Conservation (phyloP, 2,888 invertebrate genomes). For the Lepidonotus clava region DNA sequence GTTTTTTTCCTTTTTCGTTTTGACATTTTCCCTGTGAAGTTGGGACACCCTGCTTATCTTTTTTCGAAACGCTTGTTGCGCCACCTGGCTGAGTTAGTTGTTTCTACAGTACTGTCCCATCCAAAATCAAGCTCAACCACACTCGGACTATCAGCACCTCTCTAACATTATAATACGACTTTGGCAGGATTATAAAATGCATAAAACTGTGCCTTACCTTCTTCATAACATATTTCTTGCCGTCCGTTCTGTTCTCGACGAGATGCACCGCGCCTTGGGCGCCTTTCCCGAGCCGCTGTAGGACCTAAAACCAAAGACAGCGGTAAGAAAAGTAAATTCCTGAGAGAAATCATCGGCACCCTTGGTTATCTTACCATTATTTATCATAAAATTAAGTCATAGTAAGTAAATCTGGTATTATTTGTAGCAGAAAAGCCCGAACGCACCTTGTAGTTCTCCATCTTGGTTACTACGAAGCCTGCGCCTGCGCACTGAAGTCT, state of each 20-base stretch:
- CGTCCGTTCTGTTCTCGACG: slow-evolving; percentile 69
- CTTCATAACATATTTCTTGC: slow-evolving; percentile 73
- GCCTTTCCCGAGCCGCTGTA: slow-evolving; percentile 74
- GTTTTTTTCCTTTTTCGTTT: no score
- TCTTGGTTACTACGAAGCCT: slow-evolving; percentile 54
- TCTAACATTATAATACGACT: no score
- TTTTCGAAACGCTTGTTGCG: no score
- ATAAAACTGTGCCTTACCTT: no score
- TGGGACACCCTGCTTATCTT: no score
- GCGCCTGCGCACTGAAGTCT: slow-evolving; percentile 45
- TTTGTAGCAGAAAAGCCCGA: not conserved
- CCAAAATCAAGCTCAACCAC: no score
- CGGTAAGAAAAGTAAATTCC: not conserved
- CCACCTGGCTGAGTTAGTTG: no score
- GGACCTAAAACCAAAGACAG: slow-evolving; percentile 68
- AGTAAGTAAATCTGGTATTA: not conserved
- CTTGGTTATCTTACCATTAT: not conserved
- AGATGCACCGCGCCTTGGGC: slow-evolving; percentile 74
- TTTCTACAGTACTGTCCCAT: no score
- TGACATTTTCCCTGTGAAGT: no score
- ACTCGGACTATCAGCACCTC: no score
- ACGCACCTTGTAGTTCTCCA: slow-evolving; percentile 58
- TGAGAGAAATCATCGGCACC: not conserved
- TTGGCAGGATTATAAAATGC: no score
- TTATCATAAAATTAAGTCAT: not conserved